Percentiles rank a stretch among this genome's conserved stretches.
phyloP scores from a whole-genome alignment of 2,113 vertebrate genomes.

The Calypte anna region DNA sequence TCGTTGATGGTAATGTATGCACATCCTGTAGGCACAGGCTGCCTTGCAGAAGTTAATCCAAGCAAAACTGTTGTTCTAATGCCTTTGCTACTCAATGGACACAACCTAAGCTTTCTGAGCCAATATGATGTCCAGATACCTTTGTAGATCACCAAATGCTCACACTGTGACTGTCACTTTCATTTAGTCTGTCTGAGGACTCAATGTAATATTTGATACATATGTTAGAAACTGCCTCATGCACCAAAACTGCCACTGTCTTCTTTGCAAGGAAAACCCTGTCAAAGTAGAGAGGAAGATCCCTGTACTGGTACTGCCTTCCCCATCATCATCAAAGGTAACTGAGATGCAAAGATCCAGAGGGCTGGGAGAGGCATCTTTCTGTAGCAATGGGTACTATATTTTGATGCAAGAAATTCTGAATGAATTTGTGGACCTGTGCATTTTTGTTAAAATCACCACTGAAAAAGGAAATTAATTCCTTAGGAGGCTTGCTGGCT shows the following conservation, averaged over 20 bases:
- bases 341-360: background rate
- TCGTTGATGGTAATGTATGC: background rate
- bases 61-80: constrained; percentile 10
- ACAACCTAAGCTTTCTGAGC: background rate
- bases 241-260: background rate
- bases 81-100: constrained; percentile 13
- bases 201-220: background rate
- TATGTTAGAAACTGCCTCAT: background rate
- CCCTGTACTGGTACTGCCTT: background rate
- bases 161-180: constrained; percentile 3
- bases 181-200: constrained; percentile 32
- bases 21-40: constrained; percentile 5
- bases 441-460: background rate
- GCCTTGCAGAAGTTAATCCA: constrained; percentile 13
- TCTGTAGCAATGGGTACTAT: background rate
- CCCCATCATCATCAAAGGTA: background rate
- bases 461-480: background rate
- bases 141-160: constrained; percentile 33
- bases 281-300: background rate
- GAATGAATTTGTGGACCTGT: background rate
- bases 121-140: constrained; percentile 21
- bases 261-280: background rate
- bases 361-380: background rate
- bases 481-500: background rate
- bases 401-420: background rate